These are phyloP conservation scores for Lethenteron camtschaticum DNA, from an alignment of 2,113 vertebrate genomes.

Conservation along the genomic window DNA sequence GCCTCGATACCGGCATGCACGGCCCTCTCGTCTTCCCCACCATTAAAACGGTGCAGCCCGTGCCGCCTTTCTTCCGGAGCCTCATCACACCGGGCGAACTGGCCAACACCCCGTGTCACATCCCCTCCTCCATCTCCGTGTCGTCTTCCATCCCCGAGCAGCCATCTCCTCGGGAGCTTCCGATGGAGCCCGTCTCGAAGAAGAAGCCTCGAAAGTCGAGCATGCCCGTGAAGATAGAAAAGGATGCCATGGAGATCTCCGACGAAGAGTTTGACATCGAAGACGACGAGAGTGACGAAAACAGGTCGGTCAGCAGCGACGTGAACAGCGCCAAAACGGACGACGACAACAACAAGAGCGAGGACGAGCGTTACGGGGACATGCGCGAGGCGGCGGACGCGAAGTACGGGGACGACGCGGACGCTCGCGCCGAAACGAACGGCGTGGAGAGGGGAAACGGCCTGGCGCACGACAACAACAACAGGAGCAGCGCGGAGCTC, in stretches of 20 bases:
- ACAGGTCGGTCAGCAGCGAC: slow-evolving; percentile 2
- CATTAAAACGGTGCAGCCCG: slow-evolving; percentile 86
- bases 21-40: slow-evolving; percentile 41
- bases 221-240: slow-evolving; percentile 98
- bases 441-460: background rate
- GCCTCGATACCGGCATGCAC: background rate
- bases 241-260: slow-evolving; percentile 76
- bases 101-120: slow-evolving; percentile 68
- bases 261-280: slow-evolving; percentile 18
- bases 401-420: background rate
- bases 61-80: slow-evolving; percentile 94
- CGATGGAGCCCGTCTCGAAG: slow-evolving; percentile 59
- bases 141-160: slow-evolving; percentile 58
- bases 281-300: background rate
- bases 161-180: slow-evolving; percentile 29
- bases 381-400: background rate
- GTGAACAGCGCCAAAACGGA: background rate
- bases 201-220: slow-evolving; percentile 97
- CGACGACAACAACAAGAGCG: slow-evolving; percentile 1
- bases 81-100: slow-evolving; percentile 71
- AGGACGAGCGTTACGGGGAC: background rate
- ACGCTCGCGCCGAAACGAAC: background rate
- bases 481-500: background rate
- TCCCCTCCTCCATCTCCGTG: slow-evolving; percentile 45
- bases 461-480: background rate